phyloP scores from a whole-genome alignment of 2,888 invertebrate species.

The Eucera pruinosa region DNA sequence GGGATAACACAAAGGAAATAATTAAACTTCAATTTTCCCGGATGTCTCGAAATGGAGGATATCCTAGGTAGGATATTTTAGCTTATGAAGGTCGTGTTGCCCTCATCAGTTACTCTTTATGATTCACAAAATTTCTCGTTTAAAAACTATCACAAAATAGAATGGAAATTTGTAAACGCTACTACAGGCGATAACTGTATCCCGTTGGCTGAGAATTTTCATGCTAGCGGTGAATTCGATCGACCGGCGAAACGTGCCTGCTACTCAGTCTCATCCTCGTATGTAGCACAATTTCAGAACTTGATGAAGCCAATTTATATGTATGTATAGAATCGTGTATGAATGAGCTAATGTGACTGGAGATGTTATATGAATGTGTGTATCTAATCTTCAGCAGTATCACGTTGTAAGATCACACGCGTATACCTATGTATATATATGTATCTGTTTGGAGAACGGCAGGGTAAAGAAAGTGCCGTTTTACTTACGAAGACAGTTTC shows the following conservation, averaged over 20 bases:
- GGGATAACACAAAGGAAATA: no score
- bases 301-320: not conserved
- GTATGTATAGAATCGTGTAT: not conserved
- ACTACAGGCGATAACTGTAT: no score
- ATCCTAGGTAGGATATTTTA: no score
- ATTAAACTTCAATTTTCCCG: no score
- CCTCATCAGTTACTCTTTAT: no score
- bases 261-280: not conserved
- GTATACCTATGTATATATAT: not conserved
- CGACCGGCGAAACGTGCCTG: not conserved
- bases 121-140: no score
- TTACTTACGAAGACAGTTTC: conserved; percentile 25
- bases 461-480: conserved; percentile 55
- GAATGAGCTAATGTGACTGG: not conserved
- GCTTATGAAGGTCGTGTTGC: no score
- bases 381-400: conserved; percentile 9
- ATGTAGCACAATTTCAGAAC: not conserved
- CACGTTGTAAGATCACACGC: not conserved
- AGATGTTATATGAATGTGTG: conserved; percentile 2
- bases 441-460: not conserved
- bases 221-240: not conserved
- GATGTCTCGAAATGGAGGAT: no score
- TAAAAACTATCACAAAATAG: no score
- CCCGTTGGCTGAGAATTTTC: not conserved
- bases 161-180: no score